Conservation (phyloP, 2,113 vertebrate genomes). For the Arvicanthis niloticus region DNA sequence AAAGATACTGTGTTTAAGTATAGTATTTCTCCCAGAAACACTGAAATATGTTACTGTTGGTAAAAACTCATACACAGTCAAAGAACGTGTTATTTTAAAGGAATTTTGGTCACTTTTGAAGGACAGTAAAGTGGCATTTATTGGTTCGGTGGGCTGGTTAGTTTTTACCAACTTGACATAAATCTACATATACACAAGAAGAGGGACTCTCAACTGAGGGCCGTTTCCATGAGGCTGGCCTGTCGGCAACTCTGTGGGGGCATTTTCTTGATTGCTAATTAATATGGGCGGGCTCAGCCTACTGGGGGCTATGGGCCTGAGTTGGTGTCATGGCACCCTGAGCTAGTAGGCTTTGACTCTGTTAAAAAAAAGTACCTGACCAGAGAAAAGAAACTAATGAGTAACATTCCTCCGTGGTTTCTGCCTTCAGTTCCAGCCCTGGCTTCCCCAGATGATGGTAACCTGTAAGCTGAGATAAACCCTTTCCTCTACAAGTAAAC, state of each 20-base stretch:
- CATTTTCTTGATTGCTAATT: neutral
- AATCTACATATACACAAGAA: neutral
- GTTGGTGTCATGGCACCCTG: neutral
- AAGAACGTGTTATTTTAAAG: neutral
- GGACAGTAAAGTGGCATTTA: neutral
- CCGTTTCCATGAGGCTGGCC: neutral
- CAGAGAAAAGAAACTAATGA: neutral
- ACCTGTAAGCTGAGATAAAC: neutral
- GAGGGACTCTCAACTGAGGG: neutral
- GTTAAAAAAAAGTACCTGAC: too few relatives aligned
- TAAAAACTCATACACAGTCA: constrained; percentile 9
- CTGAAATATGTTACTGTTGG: neutral
- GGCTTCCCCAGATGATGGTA: neutral
- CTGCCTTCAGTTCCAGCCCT: neutral
- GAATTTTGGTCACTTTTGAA: constrained; percentile 36
- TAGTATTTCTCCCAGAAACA: constrained; percentile 46
- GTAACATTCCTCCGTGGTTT: neutral
- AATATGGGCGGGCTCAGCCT: neutral
- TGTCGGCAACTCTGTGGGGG: neutral
- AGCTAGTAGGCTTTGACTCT: neutral
- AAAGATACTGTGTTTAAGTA: constrained; percentile 23
- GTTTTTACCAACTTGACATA: neutral
- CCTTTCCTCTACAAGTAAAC: neutral
- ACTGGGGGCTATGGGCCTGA: neutral
- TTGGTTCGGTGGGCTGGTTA: neutral